Evolutionary conservation across 2,113 vertebrate genomes (phyloP).

Genomic region (Terrapene triunguis): DNA sequence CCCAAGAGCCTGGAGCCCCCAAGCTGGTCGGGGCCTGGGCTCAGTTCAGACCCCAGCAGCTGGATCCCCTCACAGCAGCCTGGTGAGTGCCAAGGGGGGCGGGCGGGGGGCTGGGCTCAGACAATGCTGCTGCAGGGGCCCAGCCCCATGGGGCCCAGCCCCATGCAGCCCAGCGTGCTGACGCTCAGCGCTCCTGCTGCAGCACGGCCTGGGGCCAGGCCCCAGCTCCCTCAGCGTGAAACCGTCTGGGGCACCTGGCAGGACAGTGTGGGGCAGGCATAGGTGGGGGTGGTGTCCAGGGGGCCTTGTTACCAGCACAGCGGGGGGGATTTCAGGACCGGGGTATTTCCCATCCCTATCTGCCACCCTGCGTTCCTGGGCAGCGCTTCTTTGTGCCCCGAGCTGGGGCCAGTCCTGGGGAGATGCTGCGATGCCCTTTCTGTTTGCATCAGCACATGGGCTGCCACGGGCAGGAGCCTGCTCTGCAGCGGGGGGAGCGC

Average conservation of each 20-base stretch:
- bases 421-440: background rate
- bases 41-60: background rate
- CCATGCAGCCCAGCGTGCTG: no score
- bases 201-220: no score
- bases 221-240: no score
- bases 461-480: no score
- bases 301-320: background rate
- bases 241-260: no score
- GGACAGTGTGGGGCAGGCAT: no score
- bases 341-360: background rate
- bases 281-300: background rate
- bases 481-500: no score
- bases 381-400: background rate
- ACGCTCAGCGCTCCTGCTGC: no score
- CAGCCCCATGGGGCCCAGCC: background rate
- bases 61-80: no score
- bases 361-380: background rate
- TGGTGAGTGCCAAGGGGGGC: no score
- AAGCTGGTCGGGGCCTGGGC: fast-evolving
- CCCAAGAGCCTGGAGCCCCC: background rate
- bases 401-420: background rate
- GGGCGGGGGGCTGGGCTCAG: background rate
- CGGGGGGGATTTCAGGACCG: no score
- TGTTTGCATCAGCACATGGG: background rate
- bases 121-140: no score